phyloP scores from a whole-genome alignment of 1,140 invertebrate species.

The Philotrypesis tridentata region DNA sequence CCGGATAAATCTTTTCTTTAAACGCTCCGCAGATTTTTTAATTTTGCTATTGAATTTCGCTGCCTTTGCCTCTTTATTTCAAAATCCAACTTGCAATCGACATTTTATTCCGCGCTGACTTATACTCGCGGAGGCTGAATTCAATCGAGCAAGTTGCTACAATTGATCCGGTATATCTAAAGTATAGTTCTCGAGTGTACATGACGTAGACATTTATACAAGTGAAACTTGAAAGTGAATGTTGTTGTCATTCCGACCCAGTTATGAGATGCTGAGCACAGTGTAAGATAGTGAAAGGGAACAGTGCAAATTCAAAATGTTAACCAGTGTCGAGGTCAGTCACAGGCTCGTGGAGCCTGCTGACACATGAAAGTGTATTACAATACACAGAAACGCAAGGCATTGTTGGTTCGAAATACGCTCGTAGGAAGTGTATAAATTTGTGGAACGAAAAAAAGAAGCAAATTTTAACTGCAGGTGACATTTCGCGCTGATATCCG shows the following conservation, averaged over 20 bases:
- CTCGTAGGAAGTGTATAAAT: too few species aligned
- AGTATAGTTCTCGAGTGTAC: slow-evolving; percentile 16
- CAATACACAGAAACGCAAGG: slow-evolving; percentile 4
- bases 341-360: slow-evolving; percentile 11
- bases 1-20: too few species aligned
- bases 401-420: background rate
- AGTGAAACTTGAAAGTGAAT: slow-evolving; percentile 50
- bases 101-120: background rate
- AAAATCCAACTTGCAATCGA: background rate
- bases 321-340: slow-evolving; percentile 49
- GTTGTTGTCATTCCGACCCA: slow-evolving; percentile 47
- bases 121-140: background rate
- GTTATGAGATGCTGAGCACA: slow-evolving; percentile 26
- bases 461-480: too few species aligned
- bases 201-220: slow-evolving; percentile 44
- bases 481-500: too few species aligned
- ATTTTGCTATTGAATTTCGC: too few species aligned
- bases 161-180: slow-evolving; percentile 32
- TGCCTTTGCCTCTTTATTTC: background rate
- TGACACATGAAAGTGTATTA: background rate
- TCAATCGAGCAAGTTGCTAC: slow-evolving; percentile 21
- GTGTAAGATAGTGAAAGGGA: slow-evolving; percentile 49
- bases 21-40: too few species aligned
- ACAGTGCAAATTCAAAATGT: slow-evolving; percentile 42
- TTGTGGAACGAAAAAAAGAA: too few species aligned